Evolutionary conservation across 2,797 vertebrate genomes (phyloP).

Genomic region (Helarctos malayanus): DNA sequence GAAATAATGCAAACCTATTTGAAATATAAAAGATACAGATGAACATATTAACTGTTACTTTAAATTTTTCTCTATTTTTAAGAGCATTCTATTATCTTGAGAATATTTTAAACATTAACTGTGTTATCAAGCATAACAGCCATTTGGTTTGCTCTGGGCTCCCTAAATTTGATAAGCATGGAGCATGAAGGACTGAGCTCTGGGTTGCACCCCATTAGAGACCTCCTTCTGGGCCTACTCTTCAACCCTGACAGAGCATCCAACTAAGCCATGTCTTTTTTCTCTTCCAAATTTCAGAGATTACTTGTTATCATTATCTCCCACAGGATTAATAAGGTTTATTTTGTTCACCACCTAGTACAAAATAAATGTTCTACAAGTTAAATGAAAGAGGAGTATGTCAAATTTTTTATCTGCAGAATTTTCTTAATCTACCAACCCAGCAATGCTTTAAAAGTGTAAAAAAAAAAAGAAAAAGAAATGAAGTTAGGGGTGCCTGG

Average conservation of each 20-base stretch:
- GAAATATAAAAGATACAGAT: constrained; percentile 15
- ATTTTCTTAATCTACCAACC: not conserved
- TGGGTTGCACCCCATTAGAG: not conserved
- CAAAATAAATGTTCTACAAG: not conserved
- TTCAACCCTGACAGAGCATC: not conserved
- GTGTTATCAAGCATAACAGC: not conserved
- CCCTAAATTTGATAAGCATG: not conserved
- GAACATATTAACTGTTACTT: not conserved
- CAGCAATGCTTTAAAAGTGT: not conserved
- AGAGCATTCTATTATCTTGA: not conserved
- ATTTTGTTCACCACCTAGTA: not conserved
- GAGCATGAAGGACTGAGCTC: not conserved
- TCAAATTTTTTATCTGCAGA: not conserved
- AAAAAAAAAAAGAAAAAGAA: not conserved
- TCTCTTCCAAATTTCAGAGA: not conserved
- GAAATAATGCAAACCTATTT: not conserved
- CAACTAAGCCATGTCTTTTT: not conserved
- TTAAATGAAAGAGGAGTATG: not conserved
- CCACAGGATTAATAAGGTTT: not conserved
- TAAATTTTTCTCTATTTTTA: not conserved
- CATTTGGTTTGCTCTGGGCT: not conserved
- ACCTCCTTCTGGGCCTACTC: not conserved
- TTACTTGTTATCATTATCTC: not conserved
- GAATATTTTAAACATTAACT: not conserved
- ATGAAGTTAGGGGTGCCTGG: not conserved